Evolutionary conservation across 2,888 invertebrate genomes (phyloP).

Genomic region (Epistrophella euchroma): DNA sequence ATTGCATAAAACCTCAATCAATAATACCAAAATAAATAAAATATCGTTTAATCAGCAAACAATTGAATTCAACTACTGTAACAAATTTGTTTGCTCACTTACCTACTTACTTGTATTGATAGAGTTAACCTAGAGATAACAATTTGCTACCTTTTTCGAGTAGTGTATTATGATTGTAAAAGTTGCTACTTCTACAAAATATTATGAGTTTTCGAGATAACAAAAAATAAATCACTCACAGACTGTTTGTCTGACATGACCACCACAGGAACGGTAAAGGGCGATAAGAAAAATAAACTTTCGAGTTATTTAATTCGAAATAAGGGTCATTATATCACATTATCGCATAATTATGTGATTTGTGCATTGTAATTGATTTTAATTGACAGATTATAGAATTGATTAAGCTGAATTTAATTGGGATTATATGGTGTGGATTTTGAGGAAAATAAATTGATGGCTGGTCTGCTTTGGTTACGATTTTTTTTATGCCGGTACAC

Average conservation of each 20-base stretch:
- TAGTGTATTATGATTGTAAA: conserved; percentile 3
- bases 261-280: neutral
- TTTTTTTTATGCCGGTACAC: neutral
- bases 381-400: conserved; percentile 15
- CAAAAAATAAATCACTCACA: neutral
- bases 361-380: conserved; percentile 22
- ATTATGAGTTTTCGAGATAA: neutral
- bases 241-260: conserved; percentile 27
- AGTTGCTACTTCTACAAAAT: neutral
- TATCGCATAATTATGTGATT: conserved; percentile 19
- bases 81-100: conserved; percentile 2
- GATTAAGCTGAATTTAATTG: conserved; percentile 10
- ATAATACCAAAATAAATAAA: neutral
- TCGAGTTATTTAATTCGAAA: conserved; percentile 4
- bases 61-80: conserved; percentile 2
- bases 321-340: conserved; percentile 5
- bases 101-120: neutral
- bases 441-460: neutral
- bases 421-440: conserved; percentile 1
- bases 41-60: conserved; percentile 9
- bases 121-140: conserved; percentile 16
- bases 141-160: neutral
- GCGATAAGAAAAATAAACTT: conserved; percentile 10
- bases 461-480: neutral
- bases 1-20: conserved; percentile 16